phyloP scores from a whole-genome alignment of 1,140 invertebrate species.

The Leptinotarsa undecemlineata region DNA sequence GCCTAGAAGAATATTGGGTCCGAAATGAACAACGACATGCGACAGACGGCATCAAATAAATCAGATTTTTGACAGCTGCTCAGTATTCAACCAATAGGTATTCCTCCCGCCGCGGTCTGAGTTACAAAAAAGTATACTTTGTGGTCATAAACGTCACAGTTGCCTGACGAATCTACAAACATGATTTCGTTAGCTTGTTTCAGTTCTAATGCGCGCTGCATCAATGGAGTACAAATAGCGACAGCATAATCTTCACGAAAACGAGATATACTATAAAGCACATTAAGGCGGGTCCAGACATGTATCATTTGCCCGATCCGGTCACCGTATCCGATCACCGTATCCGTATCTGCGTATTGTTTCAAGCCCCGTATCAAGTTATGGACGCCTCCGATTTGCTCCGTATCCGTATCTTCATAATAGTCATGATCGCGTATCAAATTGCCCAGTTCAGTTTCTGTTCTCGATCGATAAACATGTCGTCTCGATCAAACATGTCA shows the following conservation, averaged over 20 bases:
- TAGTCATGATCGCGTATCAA: too few relatives aligned
- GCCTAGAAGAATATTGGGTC: not conserved
- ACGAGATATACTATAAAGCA: not conserved
- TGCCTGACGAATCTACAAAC: slow-evolving; percentile 31
- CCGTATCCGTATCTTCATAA: too few relatives aligned
- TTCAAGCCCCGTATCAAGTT: too few relatives aligned
- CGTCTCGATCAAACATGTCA: too few relatives aligned
- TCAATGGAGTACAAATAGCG: not conserved
- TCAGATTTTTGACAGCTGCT: slow-evolving; percentile 20
- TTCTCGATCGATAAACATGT: too few relatives aligned
- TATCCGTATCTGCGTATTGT: too few relatives aligned
- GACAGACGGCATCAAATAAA: not conserved
- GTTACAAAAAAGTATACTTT: slow-evolving; percentile 35
- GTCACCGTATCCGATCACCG: too few relatives aligned
- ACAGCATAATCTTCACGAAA: not conserved
- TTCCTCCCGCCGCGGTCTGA: slow-evolving; percentile 24
- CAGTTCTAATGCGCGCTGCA: not conserved
- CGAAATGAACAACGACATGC: too few relatives aligned
- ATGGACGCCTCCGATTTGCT: too few relatives aligned
- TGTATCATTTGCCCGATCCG: too few relatives aligned
- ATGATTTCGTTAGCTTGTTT: slow-evolving; percentile 23
- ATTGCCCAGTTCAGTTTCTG: too few relatives aligned
- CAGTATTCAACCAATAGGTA: slow-evolving; percentile 27
- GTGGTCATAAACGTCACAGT: slow-evolving; percentile 35
- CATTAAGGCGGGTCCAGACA: not conserved